Base-by-base conservation (phyloP, 2,113 vertebrate species). In the Neolamprologus devosi region DNA sequence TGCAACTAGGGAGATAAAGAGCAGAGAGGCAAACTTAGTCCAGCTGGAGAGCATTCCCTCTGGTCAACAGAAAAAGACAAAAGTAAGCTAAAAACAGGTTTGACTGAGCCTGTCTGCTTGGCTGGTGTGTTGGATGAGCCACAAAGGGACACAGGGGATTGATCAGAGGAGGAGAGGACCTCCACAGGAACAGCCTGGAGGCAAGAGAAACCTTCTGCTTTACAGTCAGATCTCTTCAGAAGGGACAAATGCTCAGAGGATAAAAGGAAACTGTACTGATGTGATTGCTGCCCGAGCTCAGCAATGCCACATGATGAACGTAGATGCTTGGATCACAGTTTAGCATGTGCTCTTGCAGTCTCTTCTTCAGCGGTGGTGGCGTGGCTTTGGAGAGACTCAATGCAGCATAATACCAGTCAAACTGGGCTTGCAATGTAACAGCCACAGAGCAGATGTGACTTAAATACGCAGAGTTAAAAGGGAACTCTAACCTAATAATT, bases 11-110 rank as follows among this genome's bases (percentile, higher is more conserved):
- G 65, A 91, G 93, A 94, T 94, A 95, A 95, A 94, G 83, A 91
- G 42, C 88, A 57, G 55, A 86, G 78, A 90, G 90, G 83, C 87
- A 91, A 94, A 94, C 85, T 78, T 81, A 49, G 83, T 94, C 92
- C 94, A 95, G 94, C 93, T 95, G 93, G 92, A 89, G 83, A 85
- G 65, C 82, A 68, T 90, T 90, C 91, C 89, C 90, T 89, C 87
- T 85, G 92, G 87, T 94, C 92, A 85, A 85, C 85, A 83, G 85
- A 88, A 88, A 80, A 85, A 95, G 92, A 95, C 86, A 49, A 93
- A 94, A 93, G 93, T 85, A 70, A 86, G 87, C 45, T 53, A 86
- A 93, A 94, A 90, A 81, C 91, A 89, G 89, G 92, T 91, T 89
- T 93, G 95, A 88, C 92, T 90, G 86, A 87, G 87, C 81, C 75